A percentile compares a stretch with the other conserved stretches of the same genome.
Conservation (phyloP, 2,888 invertebrate species). For the Hypena proboscidalis region DNA sequence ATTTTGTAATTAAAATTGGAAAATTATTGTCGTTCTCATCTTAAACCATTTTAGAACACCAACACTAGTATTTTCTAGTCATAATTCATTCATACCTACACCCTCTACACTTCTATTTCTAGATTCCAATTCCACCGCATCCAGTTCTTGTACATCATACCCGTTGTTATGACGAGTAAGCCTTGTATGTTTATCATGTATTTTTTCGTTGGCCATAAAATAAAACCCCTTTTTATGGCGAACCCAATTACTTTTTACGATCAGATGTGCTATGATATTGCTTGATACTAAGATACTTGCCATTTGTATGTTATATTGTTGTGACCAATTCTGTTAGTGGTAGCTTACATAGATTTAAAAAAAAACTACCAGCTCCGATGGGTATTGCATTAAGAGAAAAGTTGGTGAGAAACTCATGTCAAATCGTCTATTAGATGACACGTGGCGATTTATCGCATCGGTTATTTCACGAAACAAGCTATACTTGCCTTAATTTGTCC, state of each 20-base stretch:
- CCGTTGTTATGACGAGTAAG: constrained; percentile 59
- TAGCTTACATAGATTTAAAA: constrained; percentile 51
- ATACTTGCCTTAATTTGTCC: too few species aligned
- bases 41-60: too few species aligned
- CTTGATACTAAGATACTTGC: constrained; percentile 70
- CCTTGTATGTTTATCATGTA: constrained; percentile 77
- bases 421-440: too few species aligned
- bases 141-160: constrained; percentile 40
- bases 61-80: constrained; percentile 1
- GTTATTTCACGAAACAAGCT: too few species aligned
- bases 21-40: too few species aligned
- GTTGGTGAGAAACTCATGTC: too few species aligned
- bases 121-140: constrained; percentile 33
- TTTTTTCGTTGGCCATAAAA: constrained; percentile 75
- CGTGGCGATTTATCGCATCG: too few species aligned
- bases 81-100: constrained; percentile 9
- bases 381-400: too few species aligned
- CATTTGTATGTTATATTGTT: constrained; percentile 58
- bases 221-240: constrained; percentile 81
- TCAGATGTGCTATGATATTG: constrained; percentile 73
- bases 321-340: constrained; percentile 48
- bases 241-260: constrained; percentile 84
- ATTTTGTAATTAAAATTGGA: too few species aligned
- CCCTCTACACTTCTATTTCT: constrained; percentile 15
- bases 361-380: too few species aligned